Evolutionary conservation across 2,888 invertebrate genomes (phyloP), one percentile per base, ranked within the genome.

Genomic region (Eupsilia transversa): DNA sequence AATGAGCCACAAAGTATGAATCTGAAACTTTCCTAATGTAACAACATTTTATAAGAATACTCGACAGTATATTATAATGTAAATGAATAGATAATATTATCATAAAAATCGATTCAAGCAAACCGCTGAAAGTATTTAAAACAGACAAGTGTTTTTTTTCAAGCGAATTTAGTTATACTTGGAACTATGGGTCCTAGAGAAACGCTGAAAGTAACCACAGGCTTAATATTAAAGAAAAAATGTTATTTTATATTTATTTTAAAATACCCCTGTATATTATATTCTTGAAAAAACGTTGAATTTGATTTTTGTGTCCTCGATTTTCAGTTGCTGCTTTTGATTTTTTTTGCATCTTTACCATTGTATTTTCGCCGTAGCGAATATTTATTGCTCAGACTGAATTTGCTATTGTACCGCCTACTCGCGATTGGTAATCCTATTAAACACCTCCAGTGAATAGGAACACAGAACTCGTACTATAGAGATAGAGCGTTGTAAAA

Each of bases 281-380:
- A 1, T 54, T 54, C 1, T 10, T 27, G 10, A 9, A 61, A 27
- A 35, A 38, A n/a, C n/a, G 14, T 60, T 33, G 14, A 33, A 49
- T 33, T 7, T 7, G 17, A 2, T 27, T 61, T 20, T n/a, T 27
- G 7, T 30, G 5, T 23, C 27, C 2, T 57, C 7, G 2, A 0
- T 57, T 61, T 61, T 61, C 3, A 59, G n/a, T 57, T 49, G 17
- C 41, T 57, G 35, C 43, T 35, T 74, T 56, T 60, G 30, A 9
- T 20, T 43, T 33, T 52, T 27, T 77, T 20, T 38, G 5, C 30
- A 14, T 0, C 2, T 38, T 3, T 20, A 10, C 17, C 17, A 9
- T 30, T 59, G 14, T 74, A 10, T 64, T 75, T 23, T 77, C n/a
- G 77, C 82, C 7, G 14, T 23, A 54, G 82, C 77, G 82, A 77